Evolutionary conservation across 2,888 invertebrate species (phyloP), one percentile per base, ranked within the genome.

Genomic region (Pyrrhosoma nymphula): DNA sequence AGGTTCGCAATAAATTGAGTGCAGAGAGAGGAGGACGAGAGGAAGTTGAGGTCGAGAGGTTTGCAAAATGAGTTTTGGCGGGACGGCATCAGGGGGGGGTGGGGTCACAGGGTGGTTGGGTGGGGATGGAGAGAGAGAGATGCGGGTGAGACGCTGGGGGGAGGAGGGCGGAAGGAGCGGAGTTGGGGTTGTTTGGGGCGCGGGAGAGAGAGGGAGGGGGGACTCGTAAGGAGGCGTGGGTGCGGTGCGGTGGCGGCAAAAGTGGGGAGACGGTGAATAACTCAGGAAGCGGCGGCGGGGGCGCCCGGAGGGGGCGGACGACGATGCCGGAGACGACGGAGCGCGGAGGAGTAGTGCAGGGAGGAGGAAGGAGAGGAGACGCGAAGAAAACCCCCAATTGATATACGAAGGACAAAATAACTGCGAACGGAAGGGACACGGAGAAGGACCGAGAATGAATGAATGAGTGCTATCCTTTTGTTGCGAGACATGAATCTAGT

Each of bases 1-100:
- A 93, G 93, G 93, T 35, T 69, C 63, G 93, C 69, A 93, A 93
- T 93, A 93, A 93, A 93, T 93, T 91, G 91, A 60, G 91, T 63
- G 91, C 39, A 91, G 90, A 60, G 91, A n/a, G 90, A 89, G 47
- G 90, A 89, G 23, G 88, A 47, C 89, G 89, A 93, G 93, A n/a
- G 93, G 93, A 82, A 82, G 82, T 82, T 82, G 82, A 82, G 82
- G 82, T 82, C 82, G 82, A 82, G 82, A 82, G 82, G 47, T 89
- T 93, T 93, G 93, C 93, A 93, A 75, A 93, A 93, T 93, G 93
- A 93, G 93, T 69, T 69, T 75, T 55, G 69, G 91, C 47, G 93
- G 69, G 47, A 55, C 89, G 89, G 69, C 39, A 47, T 69, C 63
- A 8, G 47, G 75, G 30, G 12, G 82, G n/a, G 82, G 35, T n/a